Percentiles rank a stretch among this genome's conserved stretches.
These are phyloP conservation scores for Tenthredo mesomela DNA, from an alignment of 2,888 invertebrate species.

Conservation along the genomic window DNA sequence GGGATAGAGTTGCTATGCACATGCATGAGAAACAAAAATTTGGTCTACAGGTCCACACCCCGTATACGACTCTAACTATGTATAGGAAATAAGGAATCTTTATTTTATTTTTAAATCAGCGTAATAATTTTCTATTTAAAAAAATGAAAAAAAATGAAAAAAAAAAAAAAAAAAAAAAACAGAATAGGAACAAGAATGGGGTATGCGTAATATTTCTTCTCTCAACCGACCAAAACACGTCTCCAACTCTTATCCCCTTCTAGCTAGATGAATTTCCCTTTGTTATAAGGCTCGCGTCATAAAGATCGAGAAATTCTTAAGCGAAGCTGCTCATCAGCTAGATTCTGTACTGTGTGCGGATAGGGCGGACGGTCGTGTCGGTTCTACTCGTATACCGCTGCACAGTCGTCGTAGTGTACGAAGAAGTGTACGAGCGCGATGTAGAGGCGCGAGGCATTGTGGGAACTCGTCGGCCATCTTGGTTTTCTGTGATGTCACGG, in stretches of 20 bases:
- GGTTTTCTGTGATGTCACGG: conserved; percentile 74
- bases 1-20: not conserved
- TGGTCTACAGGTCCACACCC: not conserved
- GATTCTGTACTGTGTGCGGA: not conserved
- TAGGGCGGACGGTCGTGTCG: conserved; percentile 1
- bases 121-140: not conserved
- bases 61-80: not conserved
- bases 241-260: not conserved
- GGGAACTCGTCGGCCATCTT: conserved; percentile 71
- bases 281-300: conserved; percentile 6
- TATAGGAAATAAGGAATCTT: not conserved
- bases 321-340: conserved; percentile 21
- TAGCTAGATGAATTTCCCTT: conserved; percentile 13
- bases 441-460: conserved; percentile 54
- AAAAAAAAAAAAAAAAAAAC: not conserved
- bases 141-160: not conserved
- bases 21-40: not conserved
- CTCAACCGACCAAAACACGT: not conserved
- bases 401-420: not conserved
- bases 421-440: conserved; percentile 39
- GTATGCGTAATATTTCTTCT: not conserved
- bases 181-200: not conserved
- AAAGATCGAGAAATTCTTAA: conserved; percentile 34
- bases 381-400: not conserved
- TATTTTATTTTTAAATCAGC: not conserved